Evolutionary conservation across 1,140 invertebrate genomes (phyloP).

Genomic region (Schmidtea mediterranea): DNA sequence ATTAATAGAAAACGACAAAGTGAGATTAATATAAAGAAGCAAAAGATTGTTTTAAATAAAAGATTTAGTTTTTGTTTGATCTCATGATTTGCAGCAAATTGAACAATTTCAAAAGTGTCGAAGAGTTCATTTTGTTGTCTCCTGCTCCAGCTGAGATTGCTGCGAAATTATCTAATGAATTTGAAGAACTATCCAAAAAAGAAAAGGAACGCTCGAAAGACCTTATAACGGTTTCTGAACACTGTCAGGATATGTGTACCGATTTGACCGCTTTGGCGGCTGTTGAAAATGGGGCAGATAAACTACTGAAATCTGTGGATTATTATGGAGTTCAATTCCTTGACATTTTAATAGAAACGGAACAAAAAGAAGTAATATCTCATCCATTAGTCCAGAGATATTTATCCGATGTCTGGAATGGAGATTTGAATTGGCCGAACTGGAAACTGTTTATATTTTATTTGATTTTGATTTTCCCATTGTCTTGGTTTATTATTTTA

Average conservation of each 20-base stretch:
- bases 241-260: conserved; percentile 83
- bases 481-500: conserved; percentile 80
- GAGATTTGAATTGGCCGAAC: conserved; percentile 68
- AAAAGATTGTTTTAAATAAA: conserved; percentile 5
- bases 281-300: conserved; percentile 41
- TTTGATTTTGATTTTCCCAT: conserved; percentile 63
- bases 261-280: conserved; percentile 58
- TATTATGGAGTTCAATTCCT: conserved; percentile 38
- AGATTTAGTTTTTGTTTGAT: conserved; percentile 68
- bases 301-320: conserved; percentile 19
- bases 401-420: conserved; percentile 48
- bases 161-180: conserved; percentile 60
- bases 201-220: conserved; percentile 93
- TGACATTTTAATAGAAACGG: conserved; percentile 86
- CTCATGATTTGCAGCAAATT: conserved; percentile 81
- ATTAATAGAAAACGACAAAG: background rate
- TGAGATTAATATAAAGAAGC: too few relatives aligned
- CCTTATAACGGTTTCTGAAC: conserved; percentile 64
- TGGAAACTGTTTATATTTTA: conserved; percentile 81
- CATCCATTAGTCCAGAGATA: conserved; percentile 33
- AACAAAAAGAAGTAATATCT: conserved; percentile 65
- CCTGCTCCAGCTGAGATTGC: conserved; percentile 89
- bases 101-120: background rate
- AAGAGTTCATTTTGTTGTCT: conserved; percentile 53
- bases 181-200: conserved; percentile 44